Base-by-base conservation (phyloP, 2,888 invertebrate species). In the Diplolepis rosae region DNA sequence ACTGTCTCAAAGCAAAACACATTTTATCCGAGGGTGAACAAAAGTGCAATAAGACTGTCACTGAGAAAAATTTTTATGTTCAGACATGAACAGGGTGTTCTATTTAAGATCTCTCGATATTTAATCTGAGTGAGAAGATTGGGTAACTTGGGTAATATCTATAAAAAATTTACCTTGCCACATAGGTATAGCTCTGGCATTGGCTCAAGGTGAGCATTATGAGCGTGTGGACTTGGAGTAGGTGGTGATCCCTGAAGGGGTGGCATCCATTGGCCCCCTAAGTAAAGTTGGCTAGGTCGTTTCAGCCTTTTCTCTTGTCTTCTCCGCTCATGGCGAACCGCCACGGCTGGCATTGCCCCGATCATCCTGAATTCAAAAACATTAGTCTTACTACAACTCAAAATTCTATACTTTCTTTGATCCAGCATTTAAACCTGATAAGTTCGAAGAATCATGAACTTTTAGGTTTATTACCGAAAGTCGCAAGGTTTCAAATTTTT, bases 341-440 rank as follows among this genome's bases (percentile, higher is more conserved):
- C 95, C 89, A 95, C 95, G 79, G 95, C 95, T 88, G 95, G 95
- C 95, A 95, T 95, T 76, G 95, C 95, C 82, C 95, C 95, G 87
- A 95, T 95, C 95, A 95, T 95, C 89, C 91, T 92, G 81, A 89
- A 74, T 35, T 67, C 2, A 24, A 11, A 13, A 13, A 39, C 11
- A 56, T 35, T 27, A n/a, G n/a, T 6, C 15, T 28, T n/a, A 39
- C 5, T n/a, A 52, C 50, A 50, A 4, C 13, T 50, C 0, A 24
- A 50, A 1, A 45, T 2, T 15, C 15, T 45, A 4, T 15, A 15
- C 18, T 2, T 15, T 2, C 18, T 45, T 42, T 42, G 7, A 42
- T 42, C n/a, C 4, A 13, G n/a, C 42, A 13, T 45, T 45, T 45
- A 4, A 45, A n/a, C 45, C 7, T 7, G 15, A 45, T 1, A 45